Percentiles rank a stretch among this genome's conserved stretches.
phyloP scores from a whole-genome alignment of 2,888 invertebrate species.

The Hipparchia semele region DNA sequence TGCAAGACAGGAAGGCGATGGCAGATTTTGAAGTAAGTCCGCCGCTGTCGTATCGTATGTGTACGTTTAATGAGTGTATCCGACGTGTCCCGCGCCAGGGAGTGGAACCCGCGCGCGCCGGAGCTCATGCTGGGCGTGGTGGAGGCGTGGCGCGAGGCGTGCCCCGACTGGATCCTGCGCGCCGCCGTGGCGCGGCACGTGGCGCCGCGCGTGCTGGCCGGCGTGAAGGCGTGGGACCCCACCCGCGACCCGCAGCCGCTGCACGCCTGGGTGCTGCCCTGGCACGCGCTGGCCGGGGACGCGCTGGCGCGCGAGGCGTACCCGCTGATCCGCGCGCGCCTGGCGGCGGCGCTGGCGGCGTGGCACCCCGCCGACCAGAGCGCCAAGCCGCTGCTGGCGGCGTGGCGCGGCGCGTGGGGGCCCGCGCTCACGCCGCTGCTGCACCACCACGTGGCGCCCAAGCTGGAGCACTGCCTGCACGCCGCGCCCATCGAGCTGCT shows the following conservation, averaged over 20 bases:
- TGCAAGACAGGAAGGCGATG: no score
- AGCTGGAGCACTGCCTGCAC: slow-evolving; percentile 88
- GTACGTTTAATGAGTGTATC: no score
- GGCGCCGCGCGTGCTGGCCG: slow-evolving; percentile 87
- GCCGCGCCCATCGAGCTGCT: slow-evolving; percentile 68
- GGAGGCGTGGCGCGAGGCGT: slow-evolving; percentile 90
- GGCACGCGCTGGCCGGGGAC: slow-evolving; percentile 91
- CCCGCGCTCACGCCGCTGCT: slow-evolving; percentile 85
- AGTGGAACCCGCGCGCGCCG: slow-evolving; percentile 93
- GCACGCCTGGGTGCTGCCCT: slow-evolving; percentile 98
- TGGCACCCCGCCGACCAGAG: slow-evolving; percentile 99
- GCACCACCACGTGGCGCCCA: slow-evolving; percentile 94
- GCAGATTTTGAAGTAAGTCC: no score
- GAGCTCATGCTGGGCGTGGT: slow-evolving; percentile 90
- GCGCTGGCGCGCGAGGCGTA: slow-evolving; percentile 86
- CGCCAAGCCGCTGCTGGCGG: slow-evolving; percentile 94
- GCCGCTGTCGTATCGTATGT: no score
- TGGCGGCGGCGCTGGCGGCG: slow-evolving; percentile 93
- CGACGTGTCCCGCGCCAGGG: slow-evolving; percentile 56
- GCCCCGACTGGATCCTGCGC: slow-evolving; percentile 93
- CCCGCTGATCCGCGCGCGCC: slow-evolving; percentile 95
- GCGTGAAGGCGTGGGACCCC: slow-evolving; percentile 97
- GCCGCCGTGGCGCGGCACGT: slow-evolving; percentile 92
- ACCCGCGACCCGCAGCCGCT: slow-evolving; percentile 97
- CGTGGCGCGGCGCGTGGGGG: slow-evolving; percentile 89